phyloP scores from a whole-genome alignment of 1,140 invertebrate genomes.

The Saccostrea echinata region DNA sequence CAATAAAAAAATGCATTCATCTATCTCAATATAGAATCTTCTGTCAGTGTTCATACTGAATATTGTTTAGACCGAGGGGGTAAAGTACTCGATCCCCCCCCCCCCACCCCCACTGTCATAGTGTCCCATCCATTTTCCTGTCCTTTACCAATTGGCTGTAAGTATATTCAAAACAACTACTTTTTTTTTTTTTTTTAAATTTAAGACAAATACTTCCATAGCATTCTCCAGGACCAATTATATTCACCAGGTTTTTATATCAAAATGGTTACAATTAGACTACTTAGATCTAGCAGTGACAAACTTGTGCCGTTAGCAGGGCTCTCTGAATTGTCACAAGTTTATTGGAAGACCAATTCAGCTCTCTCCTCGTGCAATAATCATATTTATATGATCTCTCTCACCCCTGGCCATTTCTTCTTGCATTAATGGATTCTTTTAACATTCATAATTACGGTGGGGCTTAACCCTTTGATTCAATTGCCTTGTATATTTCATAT shows the following conservation, averaged over 20 bases:
- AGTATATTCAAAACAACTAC: too few species aligned
- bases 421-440: constrained; percentile 57
- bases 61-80: background rate
- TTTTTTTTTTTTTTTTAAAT: background rate
- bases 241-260: background rate
- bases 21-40: background rate
- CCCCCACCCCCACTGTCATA: background rate
- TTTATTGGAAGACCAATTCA: constrained; percentile 40
- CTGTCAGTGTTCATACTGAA: background rate
- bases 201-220: background rate
- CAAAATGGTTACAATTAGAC: background rate
- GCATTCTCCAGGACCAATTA: too few species aligned
- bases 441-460: constrained; percentile 42
- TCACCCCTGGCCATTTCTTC: constrained; percentile 47
- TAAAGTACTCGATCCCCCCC: background rate
- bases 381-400: constrained; percentile 54
- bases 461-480: constrained; percentile 44
- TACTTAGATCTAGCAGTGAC: background rate
- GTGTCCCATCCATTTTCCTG: background rate
- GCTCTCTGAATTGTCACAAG: background rate
- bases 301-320: background rate
- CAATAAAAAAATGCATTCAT: background rate
- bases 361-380: constrained; percentile 42
- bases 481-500: constrained; percentile 60
- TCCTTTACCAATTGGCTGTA: too few species aligned